These are phyloP conservation scores for Clarias batrachus DNA, from an alignment of 2,113 vertebrate species.

Conservation along the genomic window DNA sequence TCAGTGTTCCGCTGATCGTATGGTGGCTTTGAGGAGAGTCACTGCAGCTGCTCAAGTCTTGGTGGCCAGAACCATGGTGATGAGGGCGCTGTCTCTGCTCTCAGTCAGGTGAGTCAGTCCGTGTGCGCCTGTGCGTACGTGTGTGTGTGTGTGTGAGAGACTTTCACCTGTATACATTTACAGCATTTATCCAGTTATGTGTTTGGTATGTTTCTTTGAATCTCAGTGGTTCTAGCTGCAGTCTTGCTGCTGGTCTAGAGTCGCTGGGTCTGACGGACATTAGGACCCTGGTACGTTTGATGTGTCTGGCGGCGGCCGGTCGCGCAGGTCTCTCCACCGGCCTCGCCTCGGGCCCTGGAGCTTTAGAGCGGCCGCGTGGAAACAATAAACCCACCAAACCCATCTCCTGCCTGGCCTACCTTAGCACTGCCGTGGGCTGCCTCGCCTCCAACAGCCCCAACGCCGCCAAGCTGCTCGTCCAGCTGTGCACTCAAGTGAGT, in stretches of 20 bases:
- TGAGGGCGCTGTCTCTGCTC: constrained; percentile 93
- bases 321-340: constrained; percentile 92
- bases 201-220: background rate
- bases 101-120: constrained; percentile 81
- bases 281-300: constrained; percentile 89
- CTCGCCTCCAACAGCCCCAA: constrained; percentile 92
- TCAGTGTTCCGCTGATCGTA: constrained; percentile 86
- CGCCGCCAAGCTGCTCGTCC: constrained; percentile 92
- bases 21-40: constrained; percentile 91
- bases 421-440: constrained; percentile 95
- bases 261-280: constrained; percentile 95
- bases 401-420: constrained; percentile 93
- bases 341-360: constrained; percentile 62
- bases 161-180: background rate
- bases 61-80: constrained; percentile 96
- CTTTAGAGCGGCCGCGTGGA: constrained; percentile 79
- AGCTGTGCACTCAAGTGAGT: constrained; percentile 91
- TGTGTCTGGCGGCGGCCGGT: constrained; percentile 95
- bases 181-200: background rate
- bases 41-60: constrained; percentile 94
- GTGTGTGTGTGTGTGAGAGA: background rate
- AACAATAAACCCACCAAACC: constrained; percentile 89
- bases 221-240: constrained; percentile 93
- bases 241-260: constrained; percentile 95
- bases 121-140: constrained; percentile 53